Conservation (phyloP, 2,113 vertebrate species). For the Aix galericulata region DNA sequence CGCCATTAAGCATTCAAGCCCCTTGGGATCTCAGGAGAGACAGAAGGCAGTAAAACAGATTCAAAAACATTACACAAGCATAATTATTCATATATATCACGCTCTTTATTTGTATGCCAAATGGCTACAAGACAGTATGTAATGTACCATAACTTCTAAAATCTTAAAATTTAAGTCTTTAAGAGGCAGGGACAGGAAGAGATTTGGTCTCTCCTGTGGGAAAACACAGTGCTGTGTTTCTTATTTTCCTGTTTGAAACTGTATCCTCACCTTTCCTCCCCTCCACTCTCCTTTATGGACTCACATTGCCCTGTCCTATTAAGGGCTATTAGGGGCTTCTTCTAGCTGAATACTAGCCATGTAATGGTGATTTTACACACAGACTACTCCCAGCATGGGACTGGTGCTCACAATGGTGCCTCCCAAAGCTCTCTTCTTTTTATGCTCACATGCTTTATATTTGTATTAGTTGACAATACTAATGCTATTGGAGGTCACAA, state of each 20-base stretch:
- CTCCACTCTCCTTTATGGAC: not conserved
- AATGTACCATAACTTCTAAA: not conserved
- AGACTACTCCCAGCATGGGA: not conserved
- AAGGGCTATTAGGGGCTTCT: not conserved
- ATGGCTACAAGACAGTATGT: not conserved
- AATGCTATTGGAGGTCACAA: not conserved
- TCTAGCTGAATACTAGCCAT: not conserved
- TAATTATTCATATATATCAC: not conserved
- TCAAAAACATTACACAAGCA: not conserved
- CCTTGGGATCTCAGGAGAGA: not conserved
- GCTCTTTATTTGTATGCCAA: not conserved
- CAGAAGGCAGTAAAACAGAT: not conserved
- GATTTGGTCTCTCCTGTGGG: not conserved
- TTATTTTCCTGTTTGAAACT: not conserved
- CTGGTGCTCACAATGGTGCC: not conserved
- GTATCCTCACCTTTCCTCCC: not conserved
- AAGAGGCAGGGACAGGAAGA: too few relatives aligned
- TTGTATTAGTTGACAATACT: not conserved
- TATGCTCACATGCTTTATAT: not conserved
- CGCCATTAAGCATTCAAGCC: too few relatives aligned
- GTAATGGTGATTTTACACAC: not conserved
- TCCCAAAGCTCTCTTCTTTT: not conserved
- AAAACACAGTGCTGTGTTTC: not conserved
- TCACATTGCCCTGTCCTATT: not conserved
- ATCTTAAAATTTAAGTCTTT: not conserved